Base-by-base conservation (phyloP, 2,888 invertebrate genomes). In the Balanococcus diminutus region DNA sequence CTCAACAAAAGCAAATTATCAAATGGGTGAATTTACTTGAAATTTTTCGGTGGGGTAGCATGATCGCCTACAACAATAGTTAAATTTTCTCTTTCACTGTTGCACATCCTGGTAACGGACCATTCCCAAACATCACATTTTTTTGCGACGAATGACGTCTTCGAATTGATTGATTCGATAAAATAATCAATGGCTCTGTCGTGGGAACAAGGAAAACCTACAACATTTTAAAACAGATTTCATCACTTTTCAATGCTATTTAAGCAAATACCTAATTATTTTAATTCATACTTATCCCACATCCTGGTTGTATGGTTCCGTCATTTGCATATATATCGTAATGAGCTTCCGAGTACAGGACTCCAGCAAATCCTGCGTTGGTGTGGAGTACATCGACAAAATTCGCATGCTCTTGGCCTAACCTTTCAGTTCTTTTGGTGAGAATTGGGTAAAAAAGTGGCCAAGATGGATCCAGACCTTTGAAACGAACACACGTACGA, bases 291-390 rank as follows among this genome's bases (percentile, higher is more conserved):
- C 67, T 16, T 31, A 16, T 28, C 6, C 14, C 16, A 88, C 93
- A 93, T 0, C 93, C 93, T 0, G 93, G 93, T 88, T 94, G 94
- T 1, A 89, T 87, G 9, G 91, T 88, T 2, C 88, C 89, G n/a
- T 88, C 88, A 87, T 89, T 89, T 32, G 89, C 88, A 86, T 89
- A 89, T 87, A 89, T 89, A 87, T 89, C 89, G n/a, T 88, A 88
- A 56, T 88, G 88, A 0, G 89, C 89, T 16, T 88, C 85, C 11
- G 88, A 87, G 25, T 86, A 28, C 1, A 88, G 61, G 56, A 88
- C 88, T 1, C 89, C 89, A 42, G 88, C 88, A 19, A 86, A 84
- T 8, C 88, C 89, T n/a, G 88, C 88, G 79, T 89, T 89, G 8
- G 89, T 88, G 86, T 89, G 89, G 16, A 89, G 88, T 5, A 89